Evolutionary conservation across 2,888 invertebrate genomes (phyloP).

Genomic region (Drosophila gaucha): DNA sequence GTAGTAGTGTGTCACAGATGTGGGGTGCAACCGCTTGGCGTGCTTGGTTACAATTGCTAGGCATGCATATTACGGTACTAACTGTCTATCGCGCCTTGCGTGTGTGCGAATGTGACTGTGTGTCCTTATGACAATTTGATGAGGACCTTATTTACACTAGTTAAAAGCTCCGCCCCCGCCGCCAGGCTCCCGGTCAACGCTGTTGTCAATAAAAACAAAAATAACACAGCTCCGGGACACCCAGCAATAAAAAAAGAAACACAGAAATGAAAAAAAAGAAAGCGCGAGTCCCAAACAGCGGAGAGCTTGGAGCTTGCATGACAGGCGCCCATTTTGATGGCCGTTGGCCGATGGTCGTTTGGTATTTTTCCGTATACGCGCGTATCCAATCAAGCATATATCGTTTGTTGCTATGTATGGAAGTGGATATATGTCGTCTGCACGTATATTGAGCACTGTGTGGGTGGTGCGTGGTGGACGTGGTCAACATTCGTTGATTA

Average conservation of each 20-base stretch:
- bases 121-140: slow-evolving; percentile 83
- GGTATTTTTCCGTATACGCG: slow-evolving; percentile 74
- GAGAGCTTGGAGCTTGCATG: slow-evolving; percentile 64
- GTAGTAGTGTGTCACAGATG: slow-evolving; percentile 33
- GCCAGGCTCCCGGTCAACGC: background rate
- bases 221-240: slow-evolving; percentile 48
- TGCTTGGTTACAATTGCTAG: slow-evolving; percentile 60
- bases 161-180: slow-evolving; percentile 74
- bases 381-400: slow-evolving; percentile 80
- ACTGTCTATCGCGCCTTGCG: slow-evolving; percentile 32
- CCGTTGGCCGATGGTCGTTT: slow-evolving; percentile 50
- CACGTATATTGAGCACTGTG: slow-evolving; percentile 28
- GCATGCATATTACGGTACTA: slow-evolving; percentile 56
- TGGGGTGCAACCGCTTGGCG: slow-evolving; percentile 44
- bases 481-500: slow-evolving; percentile 82
- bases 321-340: slow-evolving; percentile 72
- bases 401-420: slow-evolving; percentile 39
- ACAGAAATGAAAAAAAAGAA: slow-evolving; percentile 8
- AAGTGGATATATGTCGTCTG: slow-evolving; percentile 18
- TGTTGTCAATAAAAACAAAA: slow-evolving; percentile 76
- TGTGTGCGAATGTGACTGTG: slow-evolving; percentile 38
- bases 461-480: slow-evolving; percentile 69
- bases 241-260: slow-evolving; percentile 20
- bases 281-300: slow-evolving; percentile 10
- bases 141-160: slow-evolving; percentile 82